A percentile compares a stretch with the other conserved stretches of the same genome.
Evolutionary conservation across 2,888 invertebrate genomes (phyloP).

Genomic region (Conus canariensis): DNA sequence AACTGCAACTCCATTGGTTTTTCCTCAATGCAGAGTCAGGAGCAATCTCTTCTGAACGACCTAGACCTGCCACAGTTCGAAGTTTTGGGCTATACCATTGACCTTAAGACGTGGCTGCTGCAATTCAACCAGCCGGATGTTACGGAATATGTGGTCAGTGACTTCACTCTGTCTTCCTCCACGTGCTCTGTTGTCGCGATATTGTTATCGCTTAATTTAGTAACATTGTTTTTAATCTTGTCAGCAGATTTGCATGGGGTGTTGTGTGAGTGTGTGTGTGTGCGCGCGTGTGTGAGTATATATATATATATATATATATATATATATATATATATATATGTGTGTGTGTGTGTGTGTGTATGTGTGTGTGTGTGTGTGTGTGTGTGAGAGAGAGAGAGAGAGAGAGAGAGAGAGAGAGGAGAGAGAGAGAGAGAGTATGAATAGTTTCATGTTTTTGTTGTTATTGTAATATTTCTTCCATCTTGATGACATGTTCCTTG

Average conservation of each 20-base stretch:
- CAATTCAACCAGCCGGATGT: neutral
- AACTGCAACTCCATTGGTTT: neutral
- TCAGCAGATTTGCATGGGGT: neutral
- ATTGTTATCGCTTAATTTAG: no score
- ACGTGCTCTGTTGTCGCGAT: no score
- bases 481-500: no score
- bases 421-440: no score
- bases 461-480: no score
- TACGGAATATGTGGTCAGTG: neutral
- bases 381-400: neutral
- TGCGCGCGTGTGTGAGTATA: no score
- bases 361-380: slow-evolving; percentile 14
- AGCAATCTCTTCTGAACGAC: neutral
- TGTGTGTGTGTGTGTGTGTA: slow-evolving; percentile 9
- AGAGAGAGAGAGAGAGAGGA: no score
- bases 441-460: no score
- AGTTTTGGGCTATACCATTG: slow-evolving; percentile 7
- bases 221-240: no score
- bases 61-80: neutral
- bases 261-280: no score
- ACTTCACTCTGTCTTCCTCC: neutral
- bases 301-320: no score
- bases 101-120: neutral
- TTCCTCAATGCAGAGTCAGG: neutral
- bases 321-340: neutral